Evolutionary conservation across 2,797 vertebrate species (phyloP).

Genomic region (Poeciliopsis infans): DNA sequence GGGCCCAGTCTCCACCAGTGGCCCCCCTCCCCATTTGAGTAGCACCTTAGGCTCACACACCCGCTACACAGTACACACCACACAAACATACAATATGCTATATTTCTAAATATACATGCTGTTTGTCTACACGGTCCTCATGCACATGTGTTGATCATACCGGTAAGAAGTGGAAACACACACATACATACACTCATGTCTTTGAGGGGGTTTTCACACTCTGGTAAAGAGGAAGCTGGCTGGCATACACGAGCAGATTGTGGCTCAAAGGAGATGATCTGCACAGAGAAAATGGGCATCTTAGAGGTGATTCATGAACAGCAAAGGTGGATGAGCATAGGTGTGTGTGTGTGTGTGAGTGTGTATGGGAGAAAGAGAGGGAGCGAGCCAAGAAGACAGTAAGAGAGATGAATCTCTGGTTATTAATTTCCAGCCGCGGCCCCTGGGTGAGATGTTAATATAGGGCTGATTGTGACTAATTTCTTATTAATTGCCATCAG

Average conservation of each 20-base stretch:
- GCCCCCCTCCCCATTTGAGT: conserved; percentile 65
- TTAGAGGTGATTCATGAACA: conserved; percentile 75
- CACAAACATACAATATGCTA: conserved; percentile 36
- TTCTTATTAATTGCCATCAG: conserved; percentile 86
- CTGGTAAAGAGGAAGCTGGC: conserved; percentile 81
- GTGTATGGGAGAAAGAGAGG: conserved; percentile 25
- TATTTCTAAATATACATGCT: conserved; percentile 31
- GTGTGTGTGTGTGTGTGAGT: conserved; percentile 48
- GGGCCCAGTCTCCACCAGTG: conserved; percentile 71
- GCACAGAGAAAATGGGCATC: conserved; percentile 68
- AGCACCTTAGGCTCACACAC: conserved; percentile 44
- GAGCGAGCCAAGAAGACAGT: conserved; percentile 69
- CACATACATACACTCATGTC: conserved; percentile 40
- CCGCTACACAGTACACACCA: conserved; percentile 22
- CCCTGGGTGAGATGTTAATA: conserved; percentile 82
- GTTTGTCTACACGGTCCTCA: conserved; percentile 26
- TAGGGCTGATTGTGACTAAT: conserved; percentile 83
- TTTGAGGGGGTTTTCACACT: conserved; percentile 80
- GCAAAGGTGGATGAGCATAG: conserved; percentile 76
- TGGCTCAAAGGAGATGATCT: conserved; percentile 75
- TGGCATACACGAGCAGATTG: conserved; percentile 82
- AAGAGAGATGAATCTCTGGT: conserved; percentile 79
- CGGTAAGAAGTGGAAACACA: conserved; percentile 25
- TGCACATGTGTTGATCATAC: conserved; percentile 29
- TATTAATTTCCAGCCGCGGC: conserved; percentile 82